These are phyloP conservation scores for Chrysolina americana DNA, from an alignment of 2,888 invertebrate genomes.

Conservation along the genomic window DNA sequence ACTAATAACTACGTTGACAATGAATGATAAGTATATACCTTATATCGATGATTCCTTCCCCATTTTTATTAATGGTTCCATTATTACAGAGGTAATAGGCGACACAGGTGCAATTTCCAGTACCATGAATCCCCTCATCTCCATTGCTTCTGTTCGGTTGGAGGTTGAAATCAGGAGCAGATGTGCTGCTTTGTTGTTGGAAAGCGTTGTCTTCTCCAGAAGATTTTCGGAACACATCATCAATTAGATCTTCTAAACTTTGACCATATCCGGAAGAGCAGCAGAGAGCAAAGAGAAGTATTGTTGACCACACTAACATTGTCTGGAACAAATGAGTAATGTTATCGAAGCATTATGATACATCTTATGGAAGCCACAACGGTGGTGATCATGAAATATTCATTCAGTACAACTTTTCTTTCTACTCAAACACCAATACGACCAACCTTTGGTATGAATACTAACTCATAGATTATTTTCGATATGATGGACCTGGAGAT, in stretches of 20 bases:
- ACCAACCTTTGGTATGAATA: too few relatives aligned
- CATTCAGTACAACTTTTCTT: too few relatives aligned
- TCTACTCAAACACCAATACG: too few relatives aligned
- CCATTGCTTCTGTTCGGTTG: constrained; percentile 48
- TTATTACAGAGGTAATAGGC: constrained; percentile 82
- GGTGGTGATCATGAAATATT: too few relatives aligned
- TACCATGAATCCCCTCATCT: constrained; percentile 51
- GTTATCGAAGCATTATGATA: too few relatives aligned
- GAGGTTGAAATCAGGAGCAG: constrained; percentile 43
- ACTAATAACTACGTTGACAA: background rate
- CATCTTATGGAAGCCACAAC: too few relatives aligned
- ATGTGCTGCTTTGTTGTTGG: background rate
- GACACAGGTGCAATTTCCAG: constrained; percentile 78
- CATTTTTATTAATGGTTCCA: constrained; percentile 80
- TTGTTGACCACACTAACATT: constrained; percentile 5
- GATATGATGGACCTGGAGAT: too few relatives aligned
- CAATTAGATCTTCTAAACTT: constrained; percentile 33
- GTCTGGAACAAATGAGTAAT: constrained; percentile 4
- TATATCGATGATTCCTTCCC: constrained; percentile 83
- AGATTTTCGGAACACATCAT: constrained; percentile 36
- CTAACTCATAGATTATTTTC: too few relatives aligned
- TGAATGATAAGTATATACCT: constrained; percentile 69
- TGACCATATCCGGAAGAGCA: constrained; percentile 5
- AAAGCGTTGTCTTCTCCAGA: background rate
- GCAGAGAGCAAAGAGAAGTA: background rate